phyloP scores from a whole-genome alignment of 1,140 invertebrate genomes.

The Leguminivora glycinivorella region DNA sequence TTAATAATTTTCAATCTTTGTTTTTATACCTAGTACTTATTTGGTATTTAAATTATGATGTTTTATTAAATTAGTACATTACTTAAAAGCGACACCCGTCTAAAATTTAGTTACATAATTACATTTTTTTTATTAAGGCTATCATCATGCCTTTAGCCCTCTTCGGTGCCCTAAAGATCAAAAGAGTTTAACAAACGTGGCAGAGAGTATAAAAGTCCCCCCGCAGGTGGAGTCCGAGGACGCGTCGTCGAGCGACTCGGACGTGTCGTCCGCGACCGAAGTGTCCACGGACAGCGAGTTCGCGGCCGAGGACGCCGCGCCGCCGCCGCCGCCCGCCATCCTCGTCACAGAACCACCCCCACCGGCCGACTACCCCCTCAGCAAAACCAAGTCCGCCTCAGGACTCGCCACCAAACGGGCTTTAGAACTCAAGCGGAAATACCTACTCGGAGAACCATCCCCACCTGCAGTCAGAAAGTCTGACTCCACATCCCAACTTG shows the following conservation, averaged over 20 bases:
- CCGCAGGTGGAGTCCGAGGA: slow-evolving; percentile 84
- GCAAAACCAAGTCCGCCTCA: slow-evolving; percentile 90
- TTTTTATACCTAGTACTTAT: no score
- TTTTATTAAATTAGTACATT: no score
- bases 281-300: slow-evolving; percentile 95
- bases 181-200: no score
- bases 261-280: slow-evolving; percentile 91
- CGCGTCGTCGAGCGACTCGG: slow-evolving; percentile 83
- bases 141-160: neutral
- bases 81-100: no score
- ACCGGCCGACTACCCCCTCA: slow-evolving; percentile 86
- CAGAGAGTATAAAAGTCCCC: slow-evolving; percentile 11
- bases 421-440: slow-evolving; percentile 90
- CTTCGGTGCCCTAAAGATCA: no score
- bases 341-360: slow-evolving; percentile 75
- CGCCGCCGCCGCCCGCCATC: slow-evolving; percentile 76
- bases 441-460: slow-evolving; percentile 85
- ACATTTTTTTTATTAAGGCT: no score
- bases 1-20: no score
- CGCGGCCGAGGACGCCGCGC: slow-evolving; percentile 87
- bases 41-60: no score
- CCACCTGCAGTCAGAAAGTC: slow-evolving; percentile 86
- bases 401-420: slow-evolving; percentile 92
- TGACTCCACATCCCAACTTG: slow-evolving; percentile 90
- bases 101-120: no score